Evolutionary conservation across 2,888 invertebrate species (phyloP).

Genomic region (Heliconius hortense): DNA sequence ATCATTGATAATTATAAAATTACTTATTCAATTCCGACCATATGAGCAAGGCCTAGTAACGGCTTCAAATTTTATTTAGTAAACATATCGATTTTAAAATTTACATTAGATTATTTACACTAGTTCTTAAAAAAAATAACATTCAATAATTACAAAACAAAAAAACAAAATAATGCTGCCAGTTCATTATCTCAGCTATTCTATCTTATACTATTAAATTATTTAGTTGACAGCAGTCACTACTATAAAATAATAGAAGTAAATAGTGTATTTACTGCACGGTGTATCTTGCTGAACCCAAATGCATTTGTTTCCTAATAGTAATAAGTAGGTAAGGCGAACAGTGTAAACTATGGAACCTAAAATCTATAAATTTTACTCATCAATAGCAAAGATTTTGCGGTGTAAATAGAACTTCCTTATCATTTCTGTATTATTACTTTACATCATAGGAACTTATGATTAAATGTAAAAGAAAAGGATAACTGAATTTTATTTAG

Average conservation of each 20-base stretch:
- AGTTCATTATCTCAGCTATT: background rate
- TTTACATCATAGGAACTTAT: background rate
- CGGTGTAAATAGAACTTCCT: background rate
- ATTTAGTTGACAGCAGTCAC: background rate
- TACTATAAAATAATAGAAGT: background rate
- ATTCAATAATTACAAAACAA: too few relatives aligned
- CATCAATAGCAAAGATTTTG: background rate
- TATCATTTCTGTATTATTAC: background rate
- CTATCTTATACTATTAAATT: background rate
- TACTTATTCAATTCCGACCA: background rate
- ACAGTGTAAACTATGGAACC: background rate
- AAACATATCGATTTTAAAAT: too few relatives aligned
- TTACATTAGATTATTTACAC: too few relatives aligned
- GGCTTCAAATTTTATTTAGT: too few relatives aligned
- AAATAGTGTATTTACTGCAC: conserved; percentile 33
- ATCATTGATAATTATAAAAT: conserved; percentile 2
- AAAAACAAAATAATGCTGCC: too few relatives aligned
- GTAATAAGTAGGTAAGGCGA: conserved; percentile 23
- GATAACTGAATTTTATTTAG: background rate
- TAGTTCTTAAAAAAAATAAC: too few relatives aligned
- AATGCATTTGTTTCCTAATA: conserved; percentile 39
- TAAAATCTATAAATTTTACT: background rate
- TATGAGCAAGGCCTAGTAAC: background rate
- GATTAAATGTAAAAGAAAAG: background rate
- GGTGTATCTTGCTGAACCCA: conserved; percentile 31